Base-by-base conservation (phyloP, 2,888 invertebrate species). In the Allolobophora icterica region DNA sequence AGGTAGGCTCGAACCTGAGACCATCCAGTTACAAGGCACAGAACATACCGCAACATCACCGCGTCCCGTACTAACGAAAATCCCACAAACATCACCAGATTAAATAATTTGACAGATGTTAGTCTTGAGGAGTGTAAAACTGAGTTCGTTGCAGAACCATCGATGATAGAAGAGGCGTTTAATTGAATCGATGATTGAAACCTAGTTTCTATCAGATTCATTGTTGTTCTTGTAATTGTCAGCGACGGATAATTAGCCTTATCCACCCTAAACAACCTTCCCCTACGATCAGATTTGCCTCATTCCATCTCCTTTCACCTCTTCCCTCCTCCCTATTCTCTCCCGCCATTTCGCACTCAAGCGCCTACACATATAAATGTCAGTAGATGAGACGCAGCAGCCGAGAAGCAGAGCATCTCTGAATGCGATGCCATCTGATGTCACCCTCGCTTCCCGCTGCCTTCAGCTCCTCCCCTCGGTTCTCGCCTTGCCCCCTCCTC, bases 371-470 rank as follows among this genome's bases (percentile, higher is more conserved):
- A 87, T 87, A 38, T 87, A 87, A 35, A 87, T 87, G 87, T 87
- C 38, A 71, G 71, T n/a, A 71, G 30, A 30, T 71, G 52, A 52
- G 52, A 52, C 21, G 52, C 52, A 24, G 52, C 34, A 35, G 38
- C 35, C 87, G 38, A 38, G 87, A 38, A 19, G 87, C 38, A 6
- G 87, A 87, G 87, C 33, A 84, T 33, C 84, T 84, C 84, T 34
- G 84, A 84, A 52, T 21, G 52, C 52, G 52, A 52, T 52, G 52
- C 71, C 71, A 71, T 71, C 71, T 71, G 1, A n/a, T 71, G 71
- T 71, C 71, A 71, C n/a, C 71, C n/a, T 71, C n/a, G 71, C 71
- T 71, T 71, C 71, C 71, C 71, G 71, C 71, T 87, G 38, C 38
- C 87, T 87, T 35, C 87, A 38, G 35, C 34, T 34, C 35, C 34